Percentiles rank a stretch among this genome's conserved stretches.
Conservation (phyloP, 37 sponge, comb jelly and placozoan species). For the Chondrosia reniformis region DNA sequence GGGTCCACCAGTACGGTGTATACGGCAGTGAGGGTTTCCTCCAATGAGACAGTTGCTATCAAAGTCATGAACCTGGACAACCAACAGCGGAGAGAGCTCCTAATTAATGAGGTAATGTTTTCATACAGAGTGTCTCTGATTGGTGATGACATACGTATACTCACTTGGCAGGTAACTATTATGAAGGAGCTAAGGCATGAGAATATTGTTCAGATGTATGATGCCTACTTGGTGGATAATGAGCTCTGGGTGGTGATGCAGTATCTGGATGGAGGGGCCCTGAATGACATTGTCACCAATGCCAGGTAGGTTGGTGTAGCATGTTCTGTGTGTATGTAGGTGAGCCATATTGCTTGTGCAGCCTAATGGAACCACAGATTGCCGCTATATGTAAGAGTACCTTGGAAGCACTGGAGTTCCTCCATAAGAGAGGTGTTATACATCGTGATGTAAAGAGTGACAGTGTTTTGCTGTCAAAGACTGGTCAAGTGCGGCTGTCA, state of each 20-base stretch:
- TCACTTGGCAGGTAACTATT: constrained; percentile 46
- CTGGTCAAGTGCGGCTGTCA: constrained; percentile 83
- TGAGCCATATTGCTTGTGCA: not conserved
- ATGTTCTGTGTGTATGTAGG: not conserved
- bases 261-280: constrained; percentile 77
- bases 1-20: constrained; percentile 87
- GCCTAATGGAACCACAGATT: constrained; percentile 74
- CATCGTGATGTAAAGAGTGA: constrained; percentile 96
- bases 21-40: constrained; percentile 53
- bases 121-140: too few relatives aligned
- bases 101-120: constrained; percentile 97
- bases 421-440: constrained; percentile 81
- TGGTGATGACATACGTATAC: not conserved
- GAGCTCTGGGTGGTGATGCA: constrained; percentile 97
- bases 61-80: constrained; percentile 90
- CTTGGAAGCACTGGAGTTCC: constrained; percentile 73
- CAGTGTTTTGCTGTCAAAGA: constrained; percentile 65
- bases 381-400: constrained; percentile 74
- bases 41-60: constrained; percentile 58
- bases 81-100: constrained; percentile 89
- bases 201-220: constrained; percentile 77
- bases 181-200: constrained; percentile 69
- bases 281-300: constrained; percentile 75
- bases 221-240: constrained; percentile 76
- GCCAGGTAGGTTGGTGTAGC: constrained; percentile 40